These are phyloP conservation scores for Alcedo quadribrachys DNA, from an alignment of 2,797 vertebrate genomes.

Conservation along the genomic window DNA sequence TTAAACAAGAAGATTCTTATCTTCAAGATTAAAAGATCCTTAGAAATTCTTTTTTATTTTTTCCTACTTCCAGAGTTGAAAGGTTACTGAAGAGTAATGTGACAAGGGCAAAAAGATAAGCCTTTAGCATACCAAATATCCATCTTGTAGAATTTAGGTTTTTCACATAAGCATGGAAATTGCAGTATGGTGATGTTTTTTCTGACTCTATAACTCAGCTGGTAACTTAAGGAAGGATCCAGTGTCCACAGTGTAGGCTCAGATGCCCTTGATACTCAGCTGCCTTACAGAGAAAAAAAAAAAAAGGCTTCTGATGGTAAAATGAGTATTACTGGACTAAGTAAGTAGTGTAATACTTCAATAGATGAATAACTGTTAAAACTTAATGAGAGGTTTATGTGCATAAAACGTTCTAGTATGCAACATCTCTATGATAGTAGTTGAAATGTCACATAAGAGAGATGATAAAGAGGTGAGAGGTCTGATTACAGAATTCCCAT, in stretches of 20 bases:
- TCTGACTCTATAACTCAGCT: neutral
- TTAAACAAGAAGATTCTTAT: neutral
- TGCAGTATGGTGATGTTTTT: neutral
- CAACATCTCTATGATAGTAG: neutral
- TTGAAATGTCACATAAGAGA: neutral
- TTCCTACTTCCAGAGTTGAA: neutral
- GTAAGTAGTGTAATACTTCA: neutral
- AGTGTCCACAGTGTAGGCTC: neutral
- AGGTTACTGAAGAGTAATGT: neutral
- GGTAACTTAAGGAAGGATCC: neutral
- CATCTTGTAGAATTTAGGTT: too few species aligned
- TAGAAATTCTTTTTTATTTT: neutral
- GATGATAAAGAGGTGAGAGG: neutral
- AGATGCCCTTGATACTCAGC: neutral
- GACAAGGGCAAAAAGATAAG: neutral
- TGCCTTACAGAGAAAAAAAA: neutral
- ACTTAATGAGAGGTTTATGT: neutral
- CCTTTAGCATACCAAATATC: neutral
- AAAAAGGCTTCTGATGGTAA: neutral
- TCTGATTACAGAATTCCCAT: neutral
- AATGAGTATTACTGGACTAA: neutral
- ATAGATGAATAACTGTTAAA: neutral
- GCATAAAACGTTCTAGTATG: neutral
- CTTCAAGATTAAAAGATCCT: neutral
- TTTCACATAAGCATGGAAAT: neutral